A percentile compares a stretch with the other conserved stretches of the same genome.
Evolutionary conservation across 2,113 vertebrate genomes (phyloP).

Genomic region (Diadophis punctatus): DNA sequence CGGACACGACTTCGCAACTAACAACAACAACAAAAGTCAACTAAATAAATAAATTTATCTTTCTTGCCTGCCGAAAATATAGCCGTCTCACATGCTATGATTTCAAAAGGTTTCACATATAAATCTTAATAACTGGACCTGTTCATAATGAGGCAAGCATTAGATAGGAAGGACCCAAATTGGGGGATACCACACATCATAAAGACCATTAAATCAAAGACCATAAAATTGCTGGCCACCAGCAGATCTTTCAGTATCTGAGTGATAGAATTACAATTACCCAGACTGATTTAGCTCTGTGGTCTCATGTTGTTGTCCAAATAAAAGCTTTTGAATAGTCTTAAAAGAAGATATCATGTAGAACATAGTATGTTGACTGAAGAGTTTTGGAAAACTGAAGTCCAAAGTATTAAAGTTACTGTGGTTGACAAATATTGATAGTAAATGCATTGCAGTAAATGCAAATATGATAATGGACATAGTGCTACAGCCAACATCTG

Average conservation of each 20-base stretch:
- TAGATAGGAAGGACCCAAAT: neutral
- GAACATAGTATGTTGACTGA: neutral
- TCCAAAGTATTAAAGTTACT: too few species aligned
- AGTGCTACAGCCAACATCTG: too few species aligned
- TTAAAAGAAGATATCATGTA: neutral
- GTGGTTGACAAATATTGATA: neutral
- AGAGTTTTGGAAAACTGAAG: neutral
- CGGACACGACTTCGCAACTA: too few species aligned
- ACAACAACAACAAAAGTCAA: too few species aligned
- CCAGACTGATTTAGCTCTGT: neutral
- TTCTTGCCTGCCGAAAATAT: neutral
- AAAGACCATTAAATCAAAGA: too few species aligned
- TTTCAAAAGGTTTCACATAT: neutral
- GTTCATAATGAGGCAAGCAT: neutral
- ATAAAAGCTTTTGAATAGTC: neutral
- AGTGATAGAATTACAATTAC: neutral
- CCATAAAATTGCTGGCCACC: neutral
- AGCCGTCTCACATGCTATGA: neutral
- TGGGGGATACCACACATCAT: accelerated
- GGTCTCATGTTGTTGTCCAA: neutral
- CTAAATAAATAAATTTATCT: neutral
- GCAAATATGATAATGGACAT: too few species aligned
- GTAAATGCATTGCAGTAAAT: too few species aligned
- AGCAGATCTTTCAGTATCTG: neutral
- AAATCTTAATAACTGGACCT: neutral